Conservation (phyloP, 2,888 invertebrate species). For the Strigamia transsilvanica region DNA sequence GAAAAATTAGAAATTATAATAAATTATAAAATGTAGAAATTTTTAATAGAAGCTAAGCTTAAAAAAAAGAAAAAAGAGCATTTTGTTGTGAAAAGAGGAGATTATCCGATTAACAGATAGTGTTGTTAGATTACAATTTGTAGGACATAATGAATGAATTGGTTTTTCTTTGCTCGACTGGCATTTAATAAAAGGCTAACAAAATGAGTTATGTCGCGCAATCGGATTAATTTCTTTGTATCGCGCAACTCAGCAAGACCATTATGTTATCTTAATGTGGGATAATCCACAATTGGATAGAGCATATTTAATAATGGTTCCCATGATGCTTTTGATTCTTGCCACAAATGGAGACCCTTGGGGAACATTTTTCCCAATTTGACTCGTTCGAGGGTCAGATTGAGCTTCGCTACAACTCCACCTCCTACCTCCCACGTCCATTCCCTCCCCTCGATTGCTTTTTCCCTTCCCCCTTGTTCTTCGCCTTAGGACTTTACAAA, state of each 20-base stretch:
- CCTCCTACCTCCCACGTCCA: slow-evolving; percentile 27
- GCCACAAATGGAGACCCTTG: slow-evolving; percentile 10
- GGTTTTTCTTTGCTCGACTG: background rate
- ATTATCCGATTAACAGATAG: background rate
- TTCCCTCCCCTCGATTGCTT: background rate
- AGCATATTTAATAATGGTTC: slow-evolving; percentile 19
- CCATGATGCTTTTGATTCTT: slow-evolving; percentile 3
- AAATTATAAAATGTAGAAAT: background rate
- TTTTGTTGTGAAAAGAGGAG: background rate
- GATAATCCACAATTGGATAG: background rate
- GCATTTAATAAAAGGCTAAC: background rate
- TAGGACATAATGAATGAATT: background rate
- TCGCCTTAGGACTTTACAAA: slow-evolving; percentile 22
- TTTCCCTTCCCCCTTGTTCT: slow-evolving; percentile 1
- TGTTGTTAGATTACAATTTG: background rate
- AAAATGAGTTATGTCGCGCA: slow-evolving; percentile 1
- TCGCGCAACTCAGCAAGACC: background rate
- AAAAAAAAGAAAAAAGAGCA: background rate
- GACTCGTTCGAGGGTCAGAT: slow-evolving; percentile 21
- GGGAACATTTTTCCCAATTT: slow-evolving; percentile 26
- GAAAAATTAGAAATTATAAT: background rate
- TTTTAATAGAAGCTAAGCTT: no score
- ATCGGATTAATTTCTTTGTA: slow-evolving; percentile 31
- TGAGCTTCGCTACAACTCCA: background rate
- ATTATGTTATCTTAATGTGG: slow-evolving; percentile 14